Conservation (phyloP, 2,113 vertebrate species). For the Pelecanus crispus region DNA sequence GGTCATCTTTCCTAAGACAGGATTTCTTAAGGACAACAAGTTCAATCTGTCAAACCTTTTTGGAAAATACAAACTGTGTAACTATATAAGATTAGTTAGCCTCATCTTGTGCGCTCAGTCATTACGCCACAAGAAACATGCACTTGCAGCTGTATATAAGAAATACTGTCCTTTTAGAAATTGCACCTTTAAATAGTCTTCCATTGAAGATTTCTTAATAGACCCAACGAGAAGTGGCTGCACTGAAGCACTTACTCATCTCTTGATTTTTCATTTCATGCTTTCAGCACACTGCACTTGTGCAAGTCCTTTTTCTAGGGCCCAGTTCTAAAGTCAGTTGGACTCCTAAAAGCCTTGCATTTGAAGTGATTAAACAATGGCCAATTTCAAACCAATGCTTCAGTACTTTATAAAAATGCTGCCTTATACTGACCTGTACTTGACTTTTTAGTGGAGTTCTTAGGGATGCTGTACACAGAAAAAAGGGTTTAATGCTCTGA, state of each 20-base stretch:
- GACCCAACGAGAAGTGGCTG: background rate
- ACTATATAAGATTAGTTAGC: background rate
- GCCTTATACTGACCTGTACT: background rate
- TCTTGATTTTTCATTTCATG: background rate
- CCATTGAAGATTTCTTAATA: background rate
- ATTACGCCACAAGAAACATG: accelerated
- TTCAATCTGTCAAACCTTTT: background rate
- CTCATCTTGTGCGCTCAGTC: background rate
- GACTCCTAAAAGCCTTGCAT: background rate
- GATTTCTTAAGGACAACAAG: background rate
- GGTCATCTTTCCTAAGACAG: background rate
- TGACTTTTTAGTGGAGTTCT: background rate
- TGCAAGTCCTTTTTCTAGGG: background rate
- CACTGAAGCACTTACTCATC: background rate
- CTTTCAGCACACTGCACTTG: background rate
- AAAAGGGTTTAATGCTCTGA: background rate
- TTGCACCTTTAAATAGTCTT: background rate
- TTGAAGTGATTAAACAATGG: background rate
- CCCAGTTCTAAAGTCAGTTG: background rate
- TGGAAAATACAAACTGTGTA: background rate
- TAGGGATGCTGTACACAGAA: background rate
- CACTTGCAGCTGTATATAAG: background rate
- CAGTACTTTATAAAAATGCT: background rate
- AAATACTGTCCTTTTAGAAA: background rate
- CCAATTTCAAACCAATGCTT: background rate